Evolutionary conservation across 1,140 invertebrate genomes (phyloP), one percentile per base, ranked within the genome.

Genomic region (Atta cephalotes): DNA sequence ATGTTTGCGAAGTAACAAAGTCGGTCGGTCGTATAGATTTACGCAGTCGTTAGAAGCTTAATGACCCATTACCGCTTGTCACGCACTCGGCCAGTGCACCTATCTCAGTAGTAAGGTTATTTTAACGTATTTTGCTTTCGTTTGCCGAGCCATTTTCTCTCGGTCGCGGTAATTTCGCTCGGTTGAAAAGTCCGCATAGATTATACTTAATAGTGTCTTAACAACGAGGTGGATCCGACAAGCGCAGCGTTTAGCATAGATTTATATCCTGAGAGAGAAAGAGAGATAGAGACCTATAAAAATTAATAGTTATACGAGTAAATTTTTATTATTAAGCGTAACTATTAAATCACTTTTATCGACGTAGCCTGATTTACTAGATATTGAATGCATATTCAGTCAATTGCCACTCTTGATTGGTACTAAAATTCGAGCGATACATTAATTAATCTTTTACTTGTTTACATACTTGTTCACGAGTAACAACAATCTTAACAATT

Each of bases 41-140:
- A 84, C 58, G 39, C 49, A 87, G 78, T 84, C 80, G 60, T 87
- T 87, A 66, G 56, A 74, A 65, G 51, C 66, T 84, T 87, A 87
- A 87, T 84, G 78, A 87, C 60, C 85, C 77, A 86, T 87, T 84
- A 84, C 68, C n/a, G 56, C 21, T 58, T 87, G 68, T 87, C 85
- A 74, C 70, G 60, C 70, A 84, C 51, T 84, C 14, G 2, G 14
- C 21, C 51, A 60, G 18, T 62, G 45, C 39, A 49, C 45, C 31
- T 63, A 68, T 71, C 39, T 68, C 39, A 25, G 6, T 80, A n/a
- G 16, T 25, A 53, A 0, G n/a, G 45, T n/a, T 82, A 62, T 87
- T 81, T 87, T 65, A 82, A 45, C 31, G 66, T 63, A 65, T 82
- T 60, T 86, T 28, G 45, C 76, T 80, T 80, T 60, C 63, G 39